Evolutionary conservation across 30 jellyfish, hydroid and myxozoan genomes (phyloP), one percentile per base, ranked within the genome.

Genomic region (Aurelia aurita): DNA sequence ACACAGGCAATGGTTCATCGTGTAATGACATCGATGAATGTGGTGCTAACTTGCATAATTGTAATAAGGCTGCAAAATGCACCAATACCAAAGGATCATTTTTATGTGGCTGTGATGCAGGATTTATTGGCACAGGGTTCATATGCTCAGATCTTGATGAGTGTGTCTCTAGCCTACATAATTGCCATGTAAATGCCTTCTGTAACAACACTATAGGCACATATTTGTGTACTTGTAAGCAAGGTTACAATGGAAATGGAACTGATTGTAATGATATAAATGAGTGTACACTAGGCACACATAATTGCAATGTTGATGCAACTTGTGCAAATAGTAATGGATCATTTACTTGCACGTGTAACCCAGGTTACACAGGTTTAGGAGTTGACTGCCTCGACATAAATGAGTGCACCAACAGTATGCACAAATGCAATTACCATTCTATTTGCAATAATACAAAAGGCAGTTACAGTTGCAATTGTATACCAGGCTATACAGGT

Each of bases 301-400:
- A 74, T 73, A 64, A 80, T 32, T 92, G 98, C 82, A 84, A 87
- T 32, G 45, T 20, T 6, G 46, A 80, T 60, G 84, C 98, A 8
- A 57, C 87, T 0, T 92, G 98, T 60, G 35, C 32, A 72, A 92
- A 92, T 58, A 65, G 69, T 23, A 61, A 53, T 80, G 98, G 98
- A 20, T 70, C 92, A 19, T 92, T 64, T 68, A 20, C 43, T 31
- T 92, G 98, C 57, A 22, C 32, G 5, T 92, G 98, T 72, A 54
- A 53, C 20, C 80, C 68, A 8, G 98, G 97, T 5, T 87, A 61
- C 55, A 32, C 80, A 3, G 98, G 98, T 35, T 35, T 66, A 59
- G 98, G 97, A 51, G 46, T 46, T 32, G 29, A 31, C 2, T 92
- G 98, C 62, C 3, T 53, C 26, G 95, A 74, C 54, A 63, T 63